A percentile compares a stretch with the other conserved stretches of the same genome.
These are phyloP conservation scores for Gobius niger DNA, from an alignment of 2,113 vertebrate genomes.

Conservation along the genomic window DNA sequence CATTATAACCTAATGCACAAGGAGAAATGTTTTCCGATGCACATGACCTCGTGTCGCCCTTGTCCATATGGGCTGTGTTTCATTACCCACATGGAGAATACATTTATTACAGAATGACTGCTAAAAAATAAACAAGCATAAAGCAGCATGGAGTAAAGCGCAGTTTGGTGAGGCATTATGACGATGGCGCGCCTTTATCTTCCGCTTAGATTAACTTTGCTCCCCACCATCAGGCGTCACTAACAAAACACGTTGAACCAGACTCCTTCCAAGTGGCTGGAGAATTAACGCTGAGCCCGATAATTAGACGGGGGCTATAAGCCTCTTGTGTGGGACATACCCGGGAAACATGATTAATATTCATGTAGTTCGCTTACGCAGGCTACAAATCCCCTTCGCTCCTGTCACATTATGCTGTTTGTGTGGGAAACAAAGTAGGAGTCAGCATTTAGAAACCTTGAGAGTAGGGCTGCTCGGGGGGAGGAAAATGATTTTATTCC, in stretches of 20 bases:
- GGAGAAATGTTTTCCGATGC: no score
- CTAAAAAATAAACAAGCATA: no score
- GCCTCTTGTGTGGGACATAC: conserved; percentile 34
- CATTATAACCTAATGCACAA: no score
- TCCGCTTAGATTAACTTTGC: neutral
- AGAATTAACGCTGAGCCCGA: conserved; percentile 37
- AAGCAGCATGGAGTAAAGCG: no score
- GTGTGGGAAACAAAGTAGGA: conserved; percentile 23
- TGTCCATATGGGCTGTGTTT: no score
- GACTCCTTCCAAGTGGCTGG: conserved; percentile 23
- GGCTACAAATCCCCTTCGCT: conserved; percentile 51
- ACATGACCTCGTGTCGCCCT: no score
- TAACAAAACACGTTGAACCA: conserved; percentile 21
- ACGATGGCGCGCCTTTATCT: neutral
- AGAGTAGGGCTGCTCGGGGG: no score
- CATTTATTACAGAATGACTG: no score
- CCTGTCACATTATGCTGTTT: conserved; percentile 44
- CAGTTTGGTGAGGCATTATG: no score
- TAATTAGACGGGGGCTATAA: conserved; percentile 46
- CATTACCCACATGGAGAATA: no score
- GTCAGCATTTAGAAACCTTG: conserved; percentile 28
- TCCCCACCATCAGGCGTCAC: conserved; percentile 11
- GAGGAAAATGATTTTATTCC: no score
- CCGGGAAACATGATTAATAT: conserved; percentile 58
- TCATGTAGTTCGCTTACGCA: conserved; percentile 53